Conservation (phyloP, 2,797 vertebrate species). For the Caiman crocodilus region DNA sequence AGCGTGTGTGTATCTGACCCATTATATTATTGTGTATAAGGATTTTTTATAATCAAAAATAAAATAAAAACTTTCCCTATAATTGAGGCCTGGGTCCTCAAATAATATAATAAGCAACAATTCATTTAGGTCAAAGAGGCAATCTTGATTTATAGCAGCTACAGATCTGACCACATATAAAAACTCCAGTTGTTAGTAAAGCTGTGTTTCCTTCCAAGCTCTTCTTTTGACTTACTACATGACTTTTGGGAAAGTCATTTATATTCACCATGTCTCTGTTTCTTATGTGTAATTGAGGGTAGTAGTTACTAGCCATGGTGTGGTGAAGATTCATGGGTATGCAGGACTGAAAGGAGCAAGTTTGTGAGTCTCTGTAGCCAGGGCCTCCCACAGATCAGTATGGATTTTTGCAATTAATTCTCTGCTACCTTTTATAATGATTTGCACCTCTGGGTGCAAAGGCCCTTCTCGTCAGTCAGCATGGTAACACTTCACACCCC, state of each 20-base stretch:
- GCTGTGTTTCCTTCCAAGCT: neutral
- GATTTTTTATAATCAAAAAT: too few species aligned
- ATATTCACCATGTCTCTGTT: neutral
- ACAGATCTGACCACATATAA: neutral
- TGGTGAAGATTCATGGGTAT: neutral
- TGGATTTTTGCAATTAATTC: neutral
- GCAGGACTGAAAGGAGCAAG: neutral
- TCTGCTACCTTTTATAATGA: neutral
- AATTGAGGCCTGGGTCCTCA: too few species aligned
- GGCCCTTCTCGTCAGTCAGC: neutral
- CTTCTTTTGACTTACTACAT: neutral
- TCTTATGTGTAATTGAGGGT: neutral
- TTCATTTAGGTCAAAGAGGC: neutral
- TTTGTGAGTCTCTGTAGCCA: neutral
- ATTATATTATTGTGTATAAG: too few species aligned
- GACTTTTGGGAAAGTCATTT: neutral
- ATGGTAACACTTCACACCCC: neutral
- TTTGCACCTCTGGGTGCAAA: neutral
- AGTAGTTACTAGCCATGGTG: neutral
- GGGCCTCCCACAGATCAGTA: neutral
- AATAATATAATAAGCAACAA: neutral
- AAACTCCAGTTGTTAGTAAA: neutral
- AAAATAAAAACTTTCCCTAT: too few species aligned
- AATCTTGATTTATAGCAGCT: neutral
- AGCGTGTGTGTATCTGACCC: rapidly evolving